Conservation (phyloP, 2,797 vertebrate species). For the Eremophila alpestris region DNA sequence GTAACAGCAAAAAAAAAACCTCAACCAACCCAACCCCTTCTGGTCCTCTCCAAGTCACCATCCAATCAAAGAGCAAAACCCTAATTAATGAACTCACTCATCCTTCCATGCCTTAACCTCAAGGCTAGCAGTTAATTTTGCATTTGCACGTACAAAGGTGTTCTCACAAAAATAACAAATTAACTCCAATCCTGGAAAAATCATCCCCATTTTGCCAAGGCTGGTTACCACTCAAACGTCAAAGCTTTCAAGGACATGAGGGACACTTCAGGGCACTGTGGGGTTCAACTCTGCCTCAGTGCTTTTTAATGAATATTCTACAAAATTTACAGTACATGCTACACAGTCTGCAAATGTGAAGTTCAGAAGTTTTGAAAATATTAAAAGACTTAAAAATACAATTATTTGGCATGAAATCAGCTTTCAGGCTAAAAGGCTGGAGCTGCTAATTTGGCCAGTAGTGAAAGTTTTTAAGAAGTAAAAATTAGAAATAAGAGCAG, state of each 20-base stretch:
- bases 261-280: not conserved
- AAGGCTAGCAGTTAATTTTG: not conserved
- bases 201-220: not conserved
- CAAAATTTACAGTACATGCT: not conserved
- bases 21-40: not conserved
- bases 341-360: not conserved
- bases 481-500: not conserved
- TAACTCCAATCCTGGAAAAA: not conserved
- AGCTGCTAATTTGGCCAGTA: not conserved
- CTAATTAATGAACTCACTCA: not conserved
- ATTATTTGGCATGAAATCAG: not conserved
- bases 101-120: not conserved
- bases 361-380: not conserved
- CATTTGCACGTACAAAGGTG: not conserved
- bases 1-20: not conserved
- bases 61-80: not conserved
- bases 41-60: not conserved
- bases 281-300: not conserved
- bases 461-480: not conserved
- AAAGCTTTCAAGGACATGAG: not conserved
- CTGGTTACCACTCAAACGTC: not conserved
- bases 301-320: too few relatives aligned
- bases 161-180: fast-evolving
- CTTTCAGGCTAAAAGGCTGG: not conserved
- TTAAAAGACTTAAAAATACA: not conserved